Conservation (phyloP, 1,140 invertebrate species). For the Chrysomallon squamiferum region DNA sequence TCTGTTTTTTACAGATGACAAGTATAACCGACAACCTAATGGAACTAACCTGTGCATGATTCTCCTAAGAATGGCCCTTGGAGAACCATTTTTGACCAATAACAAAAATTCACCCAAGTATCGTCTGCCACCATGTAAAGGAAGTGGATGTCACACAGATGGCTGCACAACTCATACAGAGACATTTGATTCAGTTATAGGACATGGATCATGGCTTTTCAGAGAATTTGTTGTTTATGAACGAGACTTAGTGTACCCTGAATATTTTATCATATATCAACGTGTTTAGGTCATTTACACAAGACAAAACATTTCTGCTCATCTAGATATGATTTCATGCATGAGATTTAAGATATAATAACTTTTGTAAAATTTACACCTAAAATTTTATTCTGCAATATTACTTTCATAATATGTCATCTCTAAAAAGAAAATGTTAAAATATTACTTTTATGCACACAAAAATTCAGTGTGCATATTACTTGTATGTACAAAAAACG, state of each 20-base stretch:
- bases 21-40: not conserved
- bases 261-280: constrained; percentile 48
- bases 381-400: no score
- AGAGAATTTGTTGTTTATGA: constrained; percentile 53
- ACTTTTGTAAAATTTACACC: no score
- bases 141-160: not conserved
- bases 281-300: constrained; percentile 32
- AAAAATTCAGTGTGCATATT: no score
- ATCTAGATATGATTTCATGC: no score
- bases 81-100: not conserved
- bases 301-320: no score
- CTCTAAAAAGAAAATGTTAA: no score
- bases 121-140: not conserved
- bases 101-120: not conserved
- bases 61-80: constrained; percentile 1
- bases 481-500: no score
- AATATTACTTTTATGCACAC: no score
- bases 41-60: constrained; percentile 1
- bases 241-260: constrained; percentile 38
- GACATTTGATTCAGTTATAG: constrained; percentile 40
- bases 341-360: no score
- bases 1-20: constrained; percentile 14
- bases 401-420: no score
- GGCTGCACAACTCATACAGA: not conserved
- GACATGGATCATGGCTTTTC: constrained; percentile 37